Evolutionary conservation across 2,113 vertebrate species (phyloP).

Genomic region (Prionailurus bengalensis): DNA sequence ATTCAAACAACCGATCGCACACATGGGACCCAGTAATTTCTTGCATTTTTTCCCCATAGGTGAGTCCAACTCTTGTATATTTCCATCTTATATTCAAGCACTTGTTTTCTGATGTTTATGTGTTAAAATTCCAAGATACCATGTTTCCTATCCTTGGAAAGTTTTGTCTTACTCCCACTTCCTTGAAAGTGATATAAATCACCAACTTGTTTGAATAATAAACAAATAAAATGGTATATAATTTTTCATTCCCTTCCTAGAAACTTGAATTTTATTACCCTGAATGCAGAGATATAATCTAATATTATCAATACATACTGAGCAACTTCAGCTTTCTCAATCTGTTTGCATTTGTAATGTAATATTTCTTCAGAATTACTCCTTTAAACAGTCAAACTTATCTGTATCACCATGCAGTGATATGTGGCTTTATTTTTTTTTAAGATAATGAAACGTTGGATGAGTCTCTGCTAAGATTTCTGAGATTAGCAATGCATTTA

Average conservation of each 20-base stretch:
- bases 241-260: constrained; percentile 79
- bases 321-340: constrained; percentile 68
- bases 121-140: background rate
- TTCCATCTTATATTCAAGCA: background rate
- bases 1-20: background rate
- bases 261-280: constrained; percentile 82
- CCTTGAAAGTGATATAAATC: constrained; percentile 75
- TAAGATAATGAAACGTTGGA: constrained; percentile 73
- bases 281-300: constrained; percentile 76
- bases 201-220: constrained; percentile 81
- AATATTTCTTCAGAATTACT: constrained; percentile 80
- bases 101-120: background rate
- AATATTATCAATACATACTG: constrained; percentile 75
- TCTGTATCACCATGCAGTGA: constrained; percentile 43
- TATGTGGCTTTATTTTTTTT: constrained; percentile 56
- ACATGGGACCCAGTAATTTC: background rate
- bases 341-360: constrained; percentile 80
- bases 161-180: constrained; percentile 66
- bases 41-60: background rate
- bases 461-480: constrained; percentile 22
- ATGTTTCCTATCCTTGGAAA: constrained; percentile 39
- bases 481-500: constrained; percentile 49
- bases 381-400: constrained; percentile 66
- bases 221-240: constrained; percentile 81
- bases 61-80: background rate